Evolutionary conservation across 2,797 vertebrate species (phyloP), one percentile per base, ranked within the genome.

Genomic region (Sphenodon punctatus): DNA sequence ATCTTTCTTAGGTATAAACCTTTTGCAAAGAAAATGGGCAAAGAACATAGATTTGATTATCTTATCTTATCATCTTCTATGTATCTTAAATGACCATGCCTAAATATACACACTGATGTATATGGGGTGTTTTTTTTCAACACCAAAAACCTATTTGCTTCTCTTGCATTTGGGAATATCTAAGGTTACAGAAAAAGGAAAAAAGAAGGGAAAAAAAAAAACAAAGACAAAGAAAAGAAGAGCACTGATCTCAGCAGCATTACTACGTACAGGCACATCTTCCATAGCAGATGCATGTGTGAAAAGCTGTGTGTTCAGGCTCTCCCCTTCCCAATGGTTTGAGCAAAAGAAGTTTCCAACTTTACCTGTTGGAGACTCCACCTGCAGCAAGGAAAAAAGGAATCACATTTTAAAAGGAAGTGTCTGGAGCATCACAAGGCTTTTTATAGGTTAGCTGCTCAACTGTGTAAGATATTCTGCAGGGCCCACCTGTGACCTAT

Each of bases 281-380:
- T 98, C 97, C 83, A 96, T 85, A 2, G 96, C 41, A 34, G 96
- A 96, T 0, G 91, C 91, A 17, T 97, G 97, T 20, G 97, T 93
- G 86, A 99, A 99, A 87, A 99, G 97, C 90, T 99, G 98, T 43
- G 97, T 92, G 71, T 97, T 97, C 65, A 99, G 95, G 72, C 95
- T 96, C 88, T 97, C 97, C 72, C 94, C 97, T 92, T 98, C 98
- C 98, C 99, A 99, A 87, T 97, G 97, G 93, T 80, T 95, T 1
- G 93, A 96, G 64, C 95, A 95, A 89, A 99, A 97, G 79, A 97
- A 98, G 6, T 96, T 96, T 87, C 96, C 97, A 41, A 92, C 88
- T 94, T 96, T 97, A 87, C 97, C 97, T 67, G 97, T 96, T 6
- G 97, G 97, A 17, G 97, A 97, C 87, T 98, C 98, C 86, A 97